A percentile compares a stretch with the other conserved stretches of the same genome.
Evolutionary conservation across 2,113 vertebrate species (phyloP).

Genomic region (Equus quagga): DNA sequence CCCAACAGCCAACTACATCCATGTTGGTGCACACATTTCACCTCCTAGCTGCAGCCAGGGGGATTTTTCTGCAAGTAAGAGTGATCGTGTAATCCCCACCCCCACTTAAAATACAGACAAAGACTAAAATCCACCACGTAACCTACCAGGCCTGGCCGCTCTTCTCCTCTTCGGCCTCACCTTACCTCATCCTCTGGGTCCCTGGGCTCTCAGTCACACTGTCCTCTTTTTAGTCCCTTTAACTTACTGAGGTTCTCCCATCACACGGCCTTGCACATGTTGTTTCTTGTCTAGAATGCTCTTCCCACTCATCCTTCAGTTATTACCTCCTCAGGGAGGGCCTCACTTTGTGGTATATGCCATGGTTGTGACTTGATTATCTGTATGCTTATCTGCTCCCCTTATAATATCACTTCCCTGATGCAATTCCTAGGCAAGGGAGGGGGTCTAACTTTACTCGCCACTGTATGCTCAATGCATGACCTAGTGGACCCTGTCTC

Average conservation of each 20-base stretch:
- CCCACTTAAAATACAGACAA: background rate
- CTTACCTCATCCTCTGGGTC: fast-evolving
- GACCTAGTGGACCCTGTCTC: background rate
- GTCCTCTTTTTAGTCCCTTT: background rate
- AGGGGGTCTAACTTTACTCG: background rate
- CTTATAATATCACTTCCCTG: background rate
- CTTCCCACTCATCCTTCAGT: background rate
- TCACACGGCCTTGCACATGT: background rate
- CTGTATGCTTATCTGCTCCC: background rate
- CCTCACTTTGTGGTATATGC: background rate
- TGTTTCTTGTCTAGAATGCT: background rate
- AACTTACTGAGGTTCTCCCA: background rate
- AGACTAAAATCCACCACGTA: background rate
- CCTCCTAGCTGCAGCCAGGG: background rate
- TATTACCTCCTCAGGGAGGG: background rate
- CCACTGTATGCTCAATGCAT: background rate
- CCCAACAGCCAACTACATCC: background rate
- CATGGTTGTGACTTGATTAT: background rate
- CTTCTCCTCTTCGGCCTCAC: background rate
- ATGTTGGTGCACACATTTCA: background rate
- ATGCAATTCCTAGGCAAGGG: background rate
- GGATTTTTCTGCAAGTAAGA: background rate
- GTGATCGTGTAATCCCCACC: background rate
- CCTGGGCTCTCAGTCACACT: background rate
- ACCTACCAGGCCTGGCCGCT: background rate